Base-by-base conservation (phyloP, 1,140 invertebrate genomes). In the Magallana gigas region DNA sequence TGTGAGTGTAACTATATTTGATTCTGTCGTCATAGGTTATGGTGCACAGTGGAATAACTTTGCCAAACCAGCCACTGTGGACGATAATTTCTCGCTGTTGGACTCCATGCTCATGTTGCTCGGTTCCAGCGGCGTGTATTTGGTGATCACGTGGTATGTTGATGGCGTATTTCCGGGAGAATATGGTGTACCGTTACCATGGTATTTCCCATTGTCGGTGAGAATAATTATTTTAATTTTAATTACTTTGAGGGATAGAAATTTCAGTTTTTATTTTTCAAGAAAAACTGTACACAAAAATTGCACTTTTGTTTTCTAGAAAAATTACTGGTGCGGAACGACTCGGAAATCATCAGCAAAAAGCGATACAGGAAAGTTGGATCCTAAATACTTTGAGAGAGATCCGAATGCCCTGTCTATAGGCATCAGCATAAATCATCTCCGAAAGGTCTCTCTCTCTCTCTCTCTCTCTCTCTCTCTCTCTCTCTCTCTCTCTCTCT, bases 131-230 rank as follows among this genome's bases (percentile, higher is more conserved):
- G 16, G 95, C 0, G 87, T 95, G 11, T 95, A 95, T 89, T 81
- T 93, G 16, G 12, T 92, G 4, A 90, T 96, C 8, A 95, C 96
- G 9, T 96, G 95, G 95, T 96, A 96, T 91, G 94, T 96, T 59
- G 96, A 96, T 92, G 95, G 95, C 68, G 95, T 96, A 58, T 95
- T 94, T 88, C 96, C 96, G 60, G 96, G 96, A 92, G 92, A 94
- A 84, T 93, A 94, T 91, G 96, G 96, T 48, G 93, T 96, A 8
- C 94, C 95, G 4, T 90, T 93, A 83, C 94, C 94, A 29, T 95
- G 93, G 91, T 95, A 95, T 88, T 95, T 95, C 88, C 93, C 92
- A 8, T 92, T 95, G 18, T 91, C 94, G 60, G 94, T 95, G 90
- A 91, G 90, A 83, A 80, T 12, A 36, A n/a, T 36, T 85, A 8